A percentile compares a stretch with the other conserved stretches of the same genome.
These are phyloP conservation scores for Platycheirus albimanus DNA, from an alignment of 2,888 invertebrate genomes.

Conservation along the genomic window DNA sequence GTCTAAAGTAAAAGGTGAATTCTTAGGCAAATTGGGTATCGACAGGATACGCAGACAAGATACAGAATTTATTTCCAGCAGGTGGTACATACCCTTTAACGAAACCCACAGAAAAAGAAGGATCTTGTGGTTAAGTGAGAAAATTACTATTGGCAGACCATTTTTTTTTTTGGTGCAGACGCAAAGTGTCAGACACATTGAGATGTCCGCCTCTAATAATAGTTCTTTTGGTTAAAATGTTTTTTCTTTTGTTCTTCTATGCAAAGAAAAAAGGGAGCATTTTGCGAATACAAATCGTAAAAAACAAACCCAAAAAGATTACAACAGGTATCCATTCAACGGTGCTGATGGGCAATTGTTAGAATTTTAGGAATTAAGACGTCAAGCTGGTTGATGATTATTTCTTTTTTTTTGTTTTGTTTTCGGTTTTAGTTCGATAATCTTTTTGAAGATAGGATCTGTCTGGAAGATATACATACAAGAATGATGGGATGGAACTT, in stretches of 20 bases:
- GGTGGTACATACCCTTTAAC: conserved; percentile 34
- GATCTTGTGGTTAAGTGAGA: conserved; percentile 47
- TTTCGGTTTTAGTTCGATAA: conserved; percentile 31
- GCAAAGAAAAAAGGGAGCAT: conserved; percentile 39
- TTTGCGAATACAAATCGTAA: conserved; percentile 23
- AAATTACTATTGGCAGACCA: conserved; percentile 43
- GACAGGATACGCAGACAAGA: conserved; percentile 73
- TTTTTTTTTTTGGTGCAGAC: conserved; percentile 42
- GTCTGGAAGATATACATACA: conserved; percentile 22
- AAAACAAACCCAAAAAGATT: conserved; percentile 28
- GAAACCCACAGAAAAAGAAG: conserved; percentile 3
- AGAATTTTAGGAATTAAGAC: conserved; percentile 69
- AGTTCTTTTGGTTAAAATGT: conserved; percentile 30
- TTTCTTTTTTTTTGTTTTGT: conserved; percentile 18
- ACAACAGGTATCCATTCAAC: conserved; percentile 44
- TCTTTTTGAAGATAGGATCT: conserved; percentile 52
- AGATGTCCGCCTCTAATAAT: conserved; percentile 72
- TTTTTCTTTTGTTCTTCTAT: conserved; percentile 20
- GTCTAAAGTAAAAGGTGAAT: conserved; percentile 49
- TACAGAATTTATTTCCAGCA: conserved; percentile 67
- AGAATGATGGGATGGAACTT: conserved; percentile 58
- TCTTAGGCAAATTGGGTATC: conserved; percentile 67
- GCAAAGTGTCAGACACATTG: conserved; percentile 71
- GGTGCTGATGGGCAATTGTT: conserved; percentile 50
- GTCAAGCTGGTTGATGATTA: conserved; percentile 62